Percentiles rank a stretch among this genome's conserved stretches.
Conservation (phyloP, 2,797 vertebrate species). For the Siniperca obscura region DNA sequence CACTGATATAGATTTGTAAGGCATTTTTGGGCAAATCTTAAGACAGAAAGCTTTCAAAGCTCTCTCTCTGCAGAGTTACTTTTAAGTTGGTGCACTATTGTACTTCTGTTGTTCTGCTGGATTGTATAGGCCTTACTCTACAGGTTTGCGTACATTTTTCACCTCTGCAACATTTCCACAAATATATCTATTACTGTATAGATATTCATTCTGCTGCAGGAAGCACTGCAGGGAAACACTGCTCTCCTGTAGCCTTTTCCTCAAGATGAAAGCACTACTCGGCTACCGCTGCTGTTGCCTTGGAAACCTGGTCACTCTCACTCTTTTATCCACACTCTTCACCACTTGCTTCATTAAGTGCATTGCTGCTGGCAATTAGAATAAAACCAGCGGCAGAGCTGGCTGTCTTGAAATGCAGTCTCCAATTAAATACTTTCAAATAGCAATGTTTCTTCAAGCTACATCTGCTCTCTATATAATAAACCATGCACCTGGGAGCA, state of each 20-base stretch:
- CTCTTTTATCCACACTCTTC: slow-evolving; percentile 81
- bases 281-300: slow-evolving; percentile 84
- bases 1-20: slow-evolving; percentile 19
- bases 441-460: slow-evolving; percentile 76
- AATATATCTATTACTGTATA: slow-evolving; percentile 71
- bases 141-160: slow-evolving; percentile 61
- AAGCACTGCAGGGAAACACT: slow-evolving; percentile 77
- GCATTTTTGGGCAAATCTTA: slow-evolving; percentile 53
- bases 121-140: slow-evolving; percentile 45
- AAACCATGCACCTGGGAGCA: slow-evolving; percentile 78
- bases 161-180: slow-evolving; percentile 49
- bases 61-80: slow-evolving; percentile 50
- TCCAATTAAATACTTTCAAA: slow-evolving; percentile 88
- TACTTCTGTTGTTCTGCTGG: slow-evolving; percentile 45
- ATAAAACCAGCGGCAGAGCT: slow-evolving; percentile 85
- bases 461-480: slow-evolving; percentile 79
- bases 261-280: slow-evolving; percentile 85
- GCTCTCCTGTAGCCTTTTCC: slow-evolving; percentile 81
- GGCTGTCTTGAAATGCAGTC: slow-evolving; percentile 85
- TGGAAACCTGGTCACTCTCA: slow-evolving; percentile 87
- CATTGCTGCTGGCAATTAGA: slow-evolving; percentile 87
- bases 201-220: slow-evolving; percentile 73
- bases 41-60: slow-evolving; percentile 49
- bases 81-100: slow-evolving; percentile 45
- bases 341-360: slow-evolving; percentile 87